phyloP scores from a whole-genome alignment of 2,797 vertebrate genomes.

The Garrulus glandarius region DNA sequence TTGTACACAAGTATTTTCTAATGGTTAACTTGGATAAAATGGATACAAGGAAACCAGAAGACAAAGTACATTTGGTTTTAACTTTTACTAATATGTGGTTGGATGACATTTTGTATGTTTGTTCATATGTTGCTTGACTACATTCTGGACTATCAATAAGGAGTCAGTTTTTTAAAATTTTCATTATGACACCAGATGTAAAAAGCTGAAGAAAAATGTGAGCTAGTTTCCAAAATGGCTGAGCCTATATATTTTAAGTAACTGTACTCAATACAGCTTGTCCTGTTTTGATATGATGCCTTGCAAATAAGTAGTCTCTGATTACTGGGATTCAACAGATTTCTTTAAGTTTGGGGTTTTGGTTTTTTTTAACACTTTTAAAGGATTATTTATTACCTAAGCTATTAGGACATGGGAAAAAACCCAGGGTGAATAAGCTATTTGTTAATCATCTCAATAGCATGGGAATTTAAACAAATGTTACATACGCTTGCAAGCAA shows the following conservation, averaged over 20 bases:
- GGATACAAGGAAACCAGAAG: neutral
- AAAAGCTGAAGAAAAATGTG: neutral
- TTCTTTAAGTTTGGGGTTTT: neutral
- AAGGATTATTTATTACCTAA: constrained; percentile 1
- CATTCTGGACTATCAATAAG: neutral
- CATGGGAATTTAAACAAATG: constrained; percentile 65
- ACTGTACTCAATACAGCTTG: neutral
- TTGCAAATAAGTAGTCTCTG: neutral
- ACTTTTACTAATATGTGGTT: neutral
- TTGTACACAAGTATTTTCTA: neutral
- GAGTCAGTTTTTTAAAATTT: neutral
- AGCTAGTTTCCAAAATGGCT: neutral
- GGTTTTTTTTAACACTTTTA: neutral
- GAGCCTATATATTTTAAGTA: neutral
- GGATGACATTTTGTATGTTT: neutral
- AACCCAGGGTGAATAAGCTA: neutral
- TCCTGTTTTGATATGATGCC: neutral
- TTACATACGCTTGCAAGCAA: constrained; percentile 71
- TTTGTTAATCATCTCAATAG: constrained; percentile 39
- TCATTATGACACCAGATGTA: neutral
- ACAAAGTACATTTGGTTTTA: neutral
- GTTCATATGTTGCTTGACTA: neutral
- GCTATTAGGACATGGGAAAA: neutral
- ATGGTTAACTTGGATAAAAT: neutral
- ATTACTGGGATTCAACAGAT: neutral